Base-by-base conservation (phyloP, 1,140 invertebrate species). In the Lasioglossum albipes region DNA sequence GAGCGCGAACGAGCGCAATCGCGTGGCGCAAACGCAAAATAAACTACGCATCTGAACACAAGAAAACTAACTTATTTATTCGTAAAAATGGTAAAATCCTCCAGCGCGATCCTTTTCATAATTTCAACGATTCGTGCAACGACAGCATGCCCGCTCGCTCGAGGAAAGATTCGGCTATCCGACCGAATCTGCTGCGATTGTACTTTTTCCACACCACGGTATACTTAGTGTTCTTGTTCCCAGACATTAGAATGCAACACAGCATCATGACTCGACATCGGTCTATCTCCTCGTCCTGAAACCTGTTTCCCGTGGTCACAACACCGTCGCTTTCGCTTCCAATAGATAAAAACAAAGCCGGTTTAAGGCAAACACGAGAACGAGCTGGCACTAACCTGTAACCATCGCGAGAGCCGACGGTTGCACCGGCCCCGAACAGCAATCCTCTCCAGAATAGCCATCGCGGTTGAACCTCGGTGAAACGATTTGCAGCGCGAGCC, bases 191-290 rank as follows among this genome's bases (percentile, higher is more conserved):
- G 16, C 72, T 86, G 0, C 72, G 78, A 10, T 9, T 45, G 42
- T 90, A 91, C 68, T 90, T 91, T 27, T 86, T 88, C n/a, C 86
- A 87, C 13, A 91, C 75, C 22, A 76, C 27, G 0, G 84, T 22
- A 13, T 74, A 61, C 10, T 41, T 12, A 61, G 72, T 0, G 6
- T 65, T 1, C 1, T 52, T 42, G 0, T 62, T 16, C 0, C 54
- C 27, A 0, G 87, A 84, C 20, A 69, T 10, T 0, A 75, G 10
- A 5, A 84, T 12, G 16, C 67, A 73, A 18, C 61, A 45, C 7
- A 90, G 27, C 12, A 90, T 70, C 27, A 27, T 9, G 27, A 69
- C 54, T 5, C 84, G 76, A 2, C 79, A 45, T 0, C 9, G 41
- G 41, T 76, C 42, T 42, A 87, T 84, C 18, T 79, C 41, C 2